A percentile compares a stretch with the other conserved stretches of the same genome.
phyloP scores from a whole-genome alignment of 1,140 invertebrate genomes.

The Magallana ariakensis region DNA sequence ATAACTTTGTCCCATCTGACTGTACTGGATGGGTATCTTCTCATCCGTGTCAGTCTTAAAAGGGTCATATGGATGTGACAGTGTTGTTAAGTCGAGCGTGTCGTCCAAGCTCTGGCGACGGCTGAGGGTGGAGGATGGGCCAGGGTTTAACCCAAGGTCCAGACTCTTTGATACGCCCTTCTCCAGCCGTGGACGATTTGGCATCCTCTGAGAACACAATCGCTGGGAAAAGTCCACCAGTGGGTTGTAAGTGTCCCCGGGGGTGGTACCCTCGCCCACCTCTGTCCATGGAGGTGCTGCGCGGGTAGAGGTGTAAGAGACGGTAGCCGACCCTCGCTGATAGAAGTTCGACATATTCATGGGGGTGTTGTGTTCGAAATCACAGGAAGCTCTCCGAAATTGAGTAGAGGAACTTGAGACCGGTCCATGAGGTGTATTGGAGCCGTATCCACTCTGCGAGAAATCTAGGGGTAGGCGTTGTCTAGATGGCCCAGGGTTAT shows the following conservation, averaged over 20 bases:
- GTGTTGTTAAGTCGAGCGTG: neutral
- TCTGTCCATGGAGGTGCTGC: neutral
- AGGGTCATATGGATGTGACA: neutral
- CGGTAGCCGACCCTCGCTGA: neutral
- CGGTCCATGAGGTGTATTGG: neutral
- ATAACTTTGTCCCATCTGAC: neutral
- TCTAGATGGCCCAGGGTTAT: neutral
- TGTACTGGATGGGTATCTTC: neutral
- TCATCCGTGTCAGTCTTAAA: neutral
- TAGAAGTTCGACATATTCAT: neutral
- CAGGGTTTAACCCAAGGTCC: neutral
- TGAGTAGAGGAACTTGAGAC: neutral
- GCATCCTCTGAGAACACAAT: neutral
- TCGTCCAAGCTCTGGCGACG: slow-evolving; percentile 5
- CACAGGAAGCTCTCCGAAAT: neutral
- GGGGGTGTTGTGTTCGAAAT: neutral
- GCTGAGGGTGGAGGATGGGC: neutral
- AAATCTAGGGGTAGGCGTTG: neutral
- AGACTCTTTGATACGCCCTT: neutral
- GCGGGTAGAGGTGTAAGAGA: neutral
- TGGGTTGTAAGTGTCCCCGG: neutral
- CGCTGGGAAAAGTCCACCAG: neutral
- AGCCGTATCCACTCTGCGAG: neutral
- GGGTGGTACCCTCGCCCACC: neutral
- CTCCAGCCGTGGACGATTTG: neutral